These are phyloP conservation scores for Australoheros scitulus DNA, from an alignment of 2,113 vertebrate genomes.

Conservation along the genomic window DNA sequence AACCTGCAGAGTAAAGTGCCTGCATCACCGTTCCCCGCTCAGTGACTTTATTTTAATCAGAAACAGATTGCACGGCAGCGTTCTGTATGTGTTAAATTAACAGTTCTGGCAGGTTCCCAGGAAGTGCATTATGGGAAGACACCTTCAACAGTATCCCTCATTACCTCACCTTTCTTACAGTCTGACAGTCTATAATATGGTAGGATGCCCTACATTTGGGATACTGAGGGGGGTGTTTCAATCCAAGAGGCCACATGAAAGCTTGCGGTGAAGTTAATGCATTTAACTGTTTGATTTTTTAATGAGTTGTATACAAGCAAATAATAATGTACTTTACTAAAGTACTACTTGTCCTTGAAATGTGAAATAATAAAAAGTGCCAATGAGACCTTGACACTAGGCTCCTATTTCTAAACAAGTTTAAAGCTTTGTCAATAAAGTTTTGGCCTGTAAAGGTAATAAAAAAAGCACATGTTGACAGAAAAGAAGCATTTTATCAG, in stretches of 20 bases:
- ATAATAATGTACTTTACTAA: conserved; percentile 1
- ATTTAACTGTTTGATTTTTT: neutral
- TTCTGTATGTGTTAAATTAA: conserved; percentile 27
- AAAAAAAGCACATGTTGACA: neutral
- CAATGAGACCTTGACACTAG: neutral
- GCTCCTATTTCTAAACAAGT: neutral
- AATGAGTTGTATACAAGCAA: neutral
- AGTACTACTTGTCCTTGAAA: neutral
- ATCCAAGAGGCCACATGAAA: neutral
- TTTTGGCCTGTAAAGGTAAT: neutral
- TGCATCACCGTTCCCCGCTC: conserved; percentile 15
- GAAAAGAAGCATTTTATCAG: neutral
- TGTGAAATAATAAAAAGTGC: neutral
- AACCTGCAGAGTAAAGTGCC: conserved; percentile 32
- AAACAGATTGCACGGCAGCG: neutral
- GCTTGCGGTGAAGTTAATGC: neutral
- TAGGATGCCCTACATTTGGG: neutral
- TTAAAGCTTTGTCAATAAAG: neutral
- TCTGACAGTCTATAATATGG: conserved; percentile 20
- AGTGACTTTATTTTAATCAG: conserved; percentile 47
- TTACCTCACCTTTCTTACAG: neutral
- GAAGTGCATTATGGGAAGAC: conserved; percentile 53
- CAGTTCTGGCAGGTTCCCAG: conserved; percentile 41
- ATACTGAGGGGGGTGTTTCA: neutral
- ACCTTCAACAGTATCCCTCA: neutral